Base-by-base conservation (phyloP, 23 tunicate genomes). In the Halocynthia roretzi region DNA sequence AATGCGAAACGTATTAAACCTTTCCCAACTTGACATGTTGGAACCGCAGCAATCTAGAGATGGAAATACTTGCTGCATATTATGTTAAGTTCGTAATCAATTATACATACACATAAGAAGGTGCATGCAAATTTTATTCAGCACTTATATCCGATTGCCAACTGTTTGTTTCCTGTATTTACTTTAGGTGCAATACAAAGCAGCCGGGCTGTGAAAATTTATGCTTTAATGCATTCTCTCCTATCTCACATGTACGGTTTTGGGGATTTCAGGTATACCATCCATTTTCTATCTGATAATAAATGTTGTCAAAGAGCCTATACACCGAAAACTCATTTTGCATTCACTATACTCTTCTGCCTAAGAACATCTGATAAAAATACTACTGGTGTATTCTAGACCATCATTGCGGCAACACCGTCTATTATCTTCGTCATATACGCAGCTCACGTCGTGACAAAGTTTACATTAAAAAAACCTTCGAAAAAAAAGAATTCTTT, bases 181-280 rank as follows among this genome's bases (percentile, higher is more conserved):
- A 56, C 56, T 77, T 20, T 52, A 90, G 96, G 71, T 90, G 96
- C 73, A 90, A 90, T 68, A 90, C 88, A 14, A 71, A 77, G 61
- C 96, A 90, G 65, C 80, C 81, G 7, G 96, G 96, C 11, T 90
- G 96, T 67, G 96, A 90, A 49, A 90, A 90, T 61, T 83, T 90
- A 61, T 90, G 96, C 68, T 90, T 90, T 80, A 90, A 90, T 77
- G 80, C 77, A 12, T 90, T 90, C 61, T 90, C 96, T 5, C 96
- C 96, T 0, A 90, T 90, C 23, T 90, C 96, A 6, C 96, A 90
- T 67, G 72, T 77, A 10, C 67, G 96, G 51, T 90, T 90, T 53
- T 90, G 96, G 96, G 96, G 89, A 2, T 84, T 90, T 80, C 96
- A 90, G 83, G 96, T 90, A 88, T 7, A 70, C 48, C n/a, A 60